phyloP scores from a whole-genome alignment of 2,113 vertebrate species.

The Passer montanus region DNA sequence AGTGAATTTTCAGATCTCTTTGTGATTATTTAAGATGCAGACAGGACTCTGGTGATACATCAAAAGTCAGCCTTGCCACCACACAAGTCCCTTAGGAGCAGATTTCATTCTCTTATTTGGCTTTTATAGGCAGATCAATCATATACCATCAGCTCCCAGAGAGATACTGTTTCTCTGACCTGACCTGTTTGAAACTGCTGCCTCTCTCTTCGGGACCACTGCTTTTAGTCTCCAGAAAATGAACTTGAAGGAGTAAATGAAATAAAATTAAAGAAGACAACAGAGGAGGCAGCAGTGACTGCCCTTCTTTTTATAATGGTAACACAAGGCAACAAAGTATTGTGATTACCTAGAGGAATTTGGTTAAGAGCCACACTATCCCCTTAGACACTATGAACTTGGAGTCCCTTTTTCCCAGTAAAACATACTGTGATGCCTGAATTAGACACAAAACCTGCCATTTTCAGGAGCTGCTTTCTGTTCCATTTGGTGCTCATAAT shows the following conservation, averaged over 20 bases:
- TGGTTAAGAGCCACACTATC: neutral
- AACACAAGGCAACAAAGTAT: neutral
- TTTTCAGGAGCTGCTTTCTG: neutral
- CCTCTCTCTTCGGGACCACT: neutral
- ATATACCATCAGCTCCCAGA: neutral
- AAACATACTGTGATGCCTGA: neutral
- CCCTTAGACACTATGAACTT: neutral
- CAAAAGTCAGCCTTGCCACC: slow-evolving; percentile 10
- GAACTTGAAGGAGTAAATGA: neutral
- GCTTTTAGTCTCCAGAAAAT: neutral
- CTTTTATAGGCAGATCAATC: slow-evolving; percentile 39
- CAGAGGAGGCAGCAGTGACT: neutral
- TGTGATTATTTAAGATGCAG: slow-evolving; percentile 14
- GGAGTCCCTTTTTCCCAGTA: neutral
- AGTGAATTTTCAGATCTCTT: neutral
- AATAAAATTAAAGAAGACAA: neutral
- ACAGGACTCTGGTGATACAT: neutral
- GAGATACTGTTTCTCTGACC: neutral
- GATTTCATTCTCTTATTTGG: slow-evolving; percentile 14
- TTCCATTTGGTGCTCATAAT: neutral
- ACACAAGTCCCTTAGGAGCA: neutral
- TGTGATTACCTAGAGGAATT: neutral
- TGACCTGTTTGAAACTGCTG: neutral
- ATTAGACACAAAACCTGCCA: neutral
- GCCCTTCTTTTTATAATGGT: neutral